A percentile compares a stretch with the other conserved stretches of the same genome.
Conservation (phyloP, 2,888 invertebrate species). For the Sepioteuthis lessoniana region DNA sequence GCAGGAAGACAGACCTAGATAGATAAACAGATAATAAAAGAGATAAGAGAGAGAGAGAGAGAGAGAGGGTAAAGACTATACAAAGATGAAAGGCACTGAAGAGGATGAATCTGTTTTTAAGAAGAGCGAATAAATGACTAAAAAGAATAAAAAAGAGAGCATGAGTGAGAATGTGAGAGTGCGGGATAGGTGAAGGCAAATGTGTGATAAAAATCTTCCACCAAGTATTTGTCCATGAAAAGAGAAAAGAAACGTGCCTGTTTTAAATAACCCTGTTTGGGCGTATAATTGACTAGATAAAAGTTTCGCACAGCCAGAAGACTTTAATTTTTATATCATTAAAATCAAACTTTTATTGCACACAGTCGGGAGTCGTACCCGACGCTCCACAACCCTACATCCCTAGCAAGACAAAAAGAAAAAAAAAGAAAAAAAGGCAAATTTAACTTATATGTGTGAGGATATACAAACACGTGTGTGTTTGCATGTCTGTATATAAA, state of each 20-base stretch:
- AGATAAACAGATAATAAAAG: background rate
- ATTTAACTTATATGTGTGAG: background rate
- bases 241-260: slow-evolving; percentile 1
- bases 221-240: background rate
- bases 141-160: no score
- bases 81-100: no score
- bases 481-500: background rate
- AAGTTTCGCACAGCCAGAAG: background rate
- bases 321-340: slow-evolving; percentile 33
- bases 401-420: background rate
- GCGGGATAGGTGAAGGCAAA: background rate
- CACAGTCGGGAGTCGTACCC: background rate
- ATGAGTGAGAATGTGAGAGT: background rate
- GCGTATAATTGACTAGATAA: slow-evolving; percentile 23
- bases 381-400: background rate
- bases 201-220: background rate
- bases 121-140: no score
- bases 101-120: no score
- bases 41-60: no score
- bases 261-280: background rate
- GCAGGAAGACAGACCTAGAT: background rate
- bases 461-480: background rate
- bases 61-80: no score
- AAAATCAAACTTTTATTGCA: slow-evolving; percentile 10
- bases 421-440: background rate